These are phyloP conservation scores for Crypturellus undulatus DNA, from an alignment of 2,113 vertebrate genomes.

Conservation along the genomic window DNA sequence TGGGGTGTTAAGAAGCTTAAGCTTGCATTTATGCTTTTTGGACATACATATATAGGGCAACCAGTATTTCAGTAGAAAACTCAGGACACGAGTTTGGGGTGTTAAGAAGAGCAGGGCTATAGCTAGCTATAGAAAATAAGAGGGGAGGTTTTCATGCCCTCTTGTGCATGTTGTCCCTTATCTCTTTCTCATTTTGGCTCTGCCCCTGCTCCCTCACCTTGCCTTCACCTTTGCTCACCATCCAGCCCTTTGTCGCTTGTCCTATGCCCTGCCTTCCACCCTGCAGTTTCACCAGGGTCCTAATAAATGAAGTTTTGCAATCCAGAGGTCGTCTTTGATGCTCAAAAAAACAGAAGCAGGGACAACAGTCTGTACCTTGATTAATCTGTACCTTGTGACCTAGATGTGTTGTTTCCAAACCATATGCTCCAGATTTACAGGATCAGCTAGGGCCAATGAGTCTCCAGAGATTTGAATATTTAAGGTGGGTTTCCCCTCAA, in stretches of 20 bases:
- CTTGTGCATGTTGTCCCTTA: not conserved
- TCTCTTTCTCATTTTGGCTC: not conserved
- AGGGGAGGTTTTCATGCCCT: not conserved
- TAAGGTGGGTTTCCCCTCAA: not conserved
- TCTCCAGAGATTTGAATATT: constrained; percentile 9
- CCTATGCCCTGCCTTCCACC: not conserved
- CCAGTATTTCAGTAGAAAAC: not conserved
- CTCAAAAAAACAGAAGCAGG: not conserved
- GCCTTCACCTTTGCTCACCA: not conserved
- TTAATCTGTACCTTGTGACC: constrained; percentile 37
- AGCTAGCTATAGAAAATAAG: not conserved
- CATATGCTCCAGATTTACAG: constrained; percentile 48
- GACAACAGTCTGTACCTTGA: not conserved
- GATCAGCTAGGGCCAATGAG: not conserved
- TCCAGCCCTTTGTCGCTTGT: not conserved
- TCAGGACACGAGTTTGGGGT: not conserved
- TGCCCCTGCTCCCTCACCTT: not conserved
- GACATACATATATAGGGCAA: not conserved
- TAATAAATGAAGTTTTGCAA: not conserved
- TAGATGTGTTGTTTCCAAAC: constrained; percentile 19
- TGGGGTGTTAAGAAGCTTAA: not conserved
- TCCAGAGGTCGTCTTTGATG: not conserved
- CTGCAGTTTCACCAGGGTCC: not conserved
- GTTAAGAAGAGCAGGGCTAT: not conserved
- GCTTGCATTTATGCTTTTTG: not conserved